Base-by-base conservation (phyloP, 2,113 vertebrate genomes). In the Hemibagrus wyckioides region DNA sequence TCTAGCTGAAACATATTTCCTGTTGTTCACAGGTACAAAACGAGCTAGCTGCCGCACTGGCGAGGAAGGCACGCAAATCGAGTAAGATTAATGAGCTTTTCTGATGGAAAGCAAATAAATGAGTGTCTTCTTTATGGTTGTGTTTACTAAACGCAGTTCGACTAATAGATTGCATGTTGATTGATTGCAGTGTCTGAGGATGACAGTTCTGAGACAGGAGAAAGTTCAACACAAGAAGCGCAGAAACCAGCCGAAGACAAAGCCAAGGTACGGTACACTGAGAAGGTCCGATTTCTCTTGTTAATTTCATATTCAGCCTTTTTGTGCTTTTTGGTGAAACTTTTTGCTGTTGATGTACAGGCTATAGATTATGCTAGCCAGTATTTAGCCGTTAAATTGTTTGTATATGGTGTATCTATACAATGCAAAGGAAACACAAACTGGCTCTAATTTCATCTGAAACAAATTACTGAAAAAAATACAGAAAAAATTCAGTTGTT, bases 51-150 rank as follows among this genome's bases (percentile, higher is more conserved):
- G 96, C 97, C 89, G 97, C 97, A 89, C 96, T 99, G 83, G 97
- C 98, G 79, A 93, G 97, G 92, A 99, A 98, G 95, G 97, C 97
- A 86, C 96, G 96, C 91, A 99, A 98, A 91, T 97, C 97, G 92
- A 95, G 98, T 99, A 91, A 97, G 97, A 97, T 69, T 28, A 28
- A 76, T 75, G 57, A 0, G 86, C 39, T 82, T 82, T n/a, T 75
- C 41, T 61, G 54, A 76, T 73, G 30, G n/a, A 56, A 50, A 36
- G 28, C 36, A 33, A 73, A 82, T 21, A 25, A 8, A 50, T n/a
- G 30, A 50, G 44, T 48, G 52, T 71, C 36, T 76, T 61, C 8
- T 75, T 77, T 57, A 23, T 15, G 36, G 73, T 56, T 63, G 54
- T 81, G 79, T 81, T 80, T 81, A 82, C 8, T 83, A 54, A 63